Evolutionary conservation across 2,888 invertebrate genomes (phyloP).

Genomic region (Platycheirus albimanus): DNA sequence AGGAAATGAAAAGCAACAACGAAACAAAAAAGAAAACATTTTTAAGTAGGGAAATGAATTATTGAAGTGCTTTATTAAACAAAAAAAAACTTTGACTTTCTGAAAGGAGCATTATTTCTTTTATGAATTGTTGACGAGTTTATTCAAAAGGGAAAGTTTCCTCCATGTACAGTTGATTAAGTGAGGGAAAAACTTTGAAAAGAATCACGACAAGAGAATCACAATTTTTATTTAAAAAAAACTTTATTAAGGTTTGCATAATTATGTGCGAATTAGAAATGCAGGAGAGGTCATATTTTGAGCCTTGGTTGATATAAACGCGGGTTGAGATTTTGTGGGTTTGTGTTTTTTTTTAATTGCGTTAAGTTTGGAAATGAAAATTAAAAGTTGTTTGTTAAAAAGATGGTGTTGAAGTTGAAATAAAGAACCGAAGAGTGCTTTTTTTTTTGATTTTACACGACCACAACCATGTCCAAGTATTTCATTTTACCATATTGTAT

Average conservation of each 20-base stretch:
- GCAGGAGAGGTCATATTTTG: neutral
- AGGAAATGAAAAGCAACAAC: conserved; percentile 21
- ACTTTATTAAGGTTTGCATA: conserved; percentile 25
- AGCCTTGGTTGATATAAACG: neutral
- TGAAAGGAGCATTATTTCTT: conserved; percentile 21
- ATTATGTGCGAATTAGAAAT: neutral
- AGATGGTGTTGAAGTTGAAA: too few relatives aligned
- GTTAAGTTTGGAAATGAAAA: neutral
- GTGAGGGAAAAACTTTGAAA: conserved; percentile 12
- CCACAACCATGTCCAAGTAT: too few relatives aligned
- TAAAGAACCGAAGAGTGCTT: too few relatives aligned
- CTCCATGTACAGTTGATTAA: conserved; percentile 27
- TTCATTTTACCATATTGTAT: too few relatives aligned
- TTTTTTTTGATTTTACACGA: too few relatives aligned
- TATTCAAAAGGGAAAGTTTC: conserved; percentile 23
- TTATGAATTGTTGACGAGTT: conserved; percentile 20
- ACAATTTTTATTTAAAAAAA: neutral
- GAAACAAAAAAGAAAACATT: neutral
- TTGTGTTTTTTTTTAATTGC: conserved; percentile 11
- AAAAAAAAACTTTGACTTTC: conserved; percentile 3
- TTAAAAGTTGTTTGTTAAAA: too few relatives aligned
- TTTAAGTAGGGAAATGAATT: conserved; percentile 15
- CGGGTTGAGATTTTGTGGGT: too few relatives aligned
- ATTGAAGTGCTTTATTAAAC: conserved; percentile 18
- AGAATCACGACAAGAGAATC: conserved; percentile 15